Evolutionary conservation across 1,140 invertebrate species (phyloP).

Genomic region (Orius laevigatus): DNA sequence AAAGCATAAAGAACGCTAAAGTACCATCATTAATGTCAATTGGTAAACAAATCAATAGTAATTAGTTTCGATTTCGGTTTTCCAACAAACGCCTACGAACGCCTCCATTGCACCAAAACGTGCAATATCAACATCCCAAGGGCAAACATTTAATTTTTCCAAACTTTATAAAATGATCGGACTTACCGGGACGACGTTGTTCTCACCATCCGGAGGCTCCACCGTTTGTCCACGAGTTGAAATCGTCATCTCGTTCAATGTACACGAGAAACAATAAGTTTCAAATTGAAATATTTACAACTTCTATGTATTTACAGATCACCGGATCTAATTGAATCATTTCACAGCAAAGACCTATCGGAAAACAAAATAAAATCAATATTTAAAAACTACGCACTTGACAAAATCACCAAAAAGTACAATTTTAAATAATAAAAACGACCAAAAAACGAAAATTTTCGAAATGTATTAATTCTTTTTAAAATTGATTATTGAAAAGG

Average conservation of each 20-base stretch:
- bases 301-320: slow-evolving; percentile 2
- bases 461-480: too few species aligned
- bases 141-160: too few species aligned
- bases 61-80: too few species aligned
- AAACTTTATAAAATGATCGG: neutral
- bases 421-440: neutral
- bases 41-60: too few species aligned
- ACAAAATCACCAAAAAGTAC: too few species aligned
- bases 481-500: too few species aligned
- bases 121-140: too few species aligned
- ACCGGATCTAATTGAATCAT: neutral
- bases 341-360: neutral
- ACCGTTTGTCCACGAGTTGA: slow-evolving; percentile 41
- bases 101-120: too few species aligned
- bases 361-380: neutral
- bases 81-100: too few species aligned
- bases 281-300: slow-evolving; percentile 1
- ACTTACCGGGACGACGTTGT: slow-evolving; percentile 33
- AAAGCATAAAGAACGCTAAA: too few species aligned
- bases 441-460: too few species aligned
- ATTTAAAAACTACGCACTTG: neutral
- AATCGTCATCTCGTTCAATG: slow-evolving; percentile 36
- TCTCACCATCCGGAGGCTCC: slow-evolving; percentile 37
- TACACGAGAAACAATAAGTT: neutral
- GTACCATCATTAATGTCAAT: too few species aligned